Conservation (phyloP, 2,797 vertebrate species). For the Sebastes miniatus region DNA sequence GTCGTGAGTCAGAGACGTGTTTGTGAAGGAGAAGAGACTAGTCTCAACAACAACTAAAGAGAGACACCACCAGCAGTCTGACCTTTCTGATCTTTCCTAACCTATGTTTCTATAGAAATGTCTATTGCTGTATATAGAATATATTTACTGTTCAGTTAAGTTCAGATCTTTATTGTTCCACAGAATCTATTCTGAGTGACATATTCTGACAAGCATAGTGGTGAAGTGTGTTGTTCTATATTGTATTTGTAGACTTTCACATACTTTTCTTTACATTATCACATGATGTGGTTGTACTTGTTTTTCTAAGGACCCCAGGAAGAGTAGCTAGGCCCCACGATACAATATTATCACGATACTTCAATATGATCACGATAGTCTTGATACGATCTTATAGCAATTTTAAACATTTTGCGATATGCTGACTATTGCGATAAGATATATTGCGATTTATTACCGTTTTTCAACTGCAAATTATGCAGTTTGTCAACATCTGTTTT, state of each 20-base stretch:
- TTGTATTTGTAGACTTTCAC: background rate
- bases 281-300: background rate
- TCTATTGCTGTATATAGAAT: background rate
- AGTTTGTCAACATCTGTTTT: too few species aligned
- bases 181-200: background rate
- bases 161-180: background rate
- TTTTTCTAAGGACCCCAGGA: background rate
- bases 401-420: too few species aligned
- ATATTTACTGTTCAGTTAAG: background rate
- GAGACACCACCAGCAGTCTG: background rate
- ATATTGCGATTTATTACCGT: too few species aligned
- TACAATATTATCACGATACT: too few species aligned
- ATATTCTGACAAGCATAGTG: too few species aligned
- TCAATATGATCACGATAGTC: too few species aligned
- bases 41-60: slow-evolving; percentile 4
- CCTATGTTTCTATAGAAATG: background rate
- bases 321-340: too few species aligned
- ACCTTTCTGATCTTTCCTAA: background rate
- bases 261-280: background rate
- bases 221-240: background rate
- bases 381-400: too few species aligned
- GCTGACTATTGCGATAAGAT: too few species aligned
- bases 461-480: too few species aligned
- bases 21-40: background rate
- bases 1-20: slow-evolving; percentile 3